Base-by-base conservation (phyloP, 1,140 invertebrate genomes). In the Apocrypta bakeri region DNA sequence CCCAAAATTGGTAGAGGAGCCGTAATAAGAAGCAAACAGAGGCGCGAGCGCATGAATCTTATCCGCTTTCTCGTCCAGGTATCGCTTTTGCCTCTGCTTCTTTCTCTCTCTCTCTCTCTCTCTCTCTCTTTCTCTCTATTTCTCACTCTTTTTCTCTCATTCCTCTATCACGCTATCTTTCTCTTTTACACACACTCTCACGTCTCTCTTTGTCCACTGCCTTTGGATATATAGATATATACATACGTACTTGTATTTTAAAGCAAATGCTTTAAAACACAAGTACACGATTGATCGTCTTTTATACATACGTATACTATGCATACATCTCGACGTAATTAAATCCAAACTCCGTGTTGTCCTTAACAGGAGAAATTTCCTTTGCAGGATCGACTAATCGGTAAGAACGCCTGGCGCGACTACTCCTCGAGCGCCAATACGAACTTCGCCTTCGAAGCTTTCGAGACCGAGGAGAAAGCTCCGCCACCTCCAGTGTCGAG, bases 361-460 rank as follows among this genome's bases (percentile, higher is more conserved):
- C 48, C 48, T 56, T 56, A 56, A 56, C 48, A 56, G 48, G 48
- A 56, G 48, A 56, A 29, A 21, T 14, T 68, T 29, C 37, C 40
- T 0, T 85, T 82, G 61, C 93, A 97, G 96, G 96, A 97, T 86
- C 96, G 95, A 84, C 90, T 97, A 29, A 96, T 97, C 79, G 95
- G 95, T 27, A 96, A 95, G 89, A 95, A 96, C 3, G 96, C 96
- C 6, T 98, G 97, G 96, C 97, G 96, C 87, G 96, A 98, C 88
- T 97, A 97, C 88, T 94, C 96, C 2, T 93, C 95, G 1, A 90
- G 90, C 17, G 94, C 95, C 1, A 96, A 96, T 87, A 97, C 96
- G 1, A 97, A 97, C 91, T 97, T 97, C 90, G 96, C 96, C 0
- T 97, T 97, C 89, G 96, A 97, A 85, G 94, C 96, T 0, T 97